These are phyloP conservation scores for Setophaga petechia DNA, from an alignment of 2,113 vertebrate species.

Conservation along the genomic window DNA sequence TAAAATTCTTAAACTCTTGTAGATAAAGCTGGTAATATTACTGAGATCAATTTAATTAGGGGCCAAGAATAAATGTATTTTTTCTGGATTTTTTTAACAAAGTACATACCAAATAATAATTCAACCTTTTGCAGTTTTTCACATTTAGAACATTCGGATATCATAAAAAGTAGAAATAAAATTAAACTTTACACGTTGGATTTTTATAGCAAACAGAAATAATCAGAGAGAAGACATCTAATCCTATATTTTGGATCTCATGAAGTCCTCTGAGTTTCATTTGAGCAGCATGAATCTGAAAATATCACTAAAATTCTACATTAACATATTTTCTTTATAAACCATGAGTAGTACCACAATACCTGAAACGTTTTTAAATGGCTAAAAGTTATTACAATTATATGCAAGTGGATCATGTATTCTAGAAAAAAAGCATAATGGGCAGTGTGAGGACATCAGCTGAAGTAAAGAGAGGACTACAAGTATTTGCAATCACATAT, in stretches of 20 bases:
- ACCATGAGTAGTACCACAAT: not conserved
- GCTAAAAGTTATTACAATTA: not conserved
- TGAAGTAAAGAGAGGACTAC: not conserved
- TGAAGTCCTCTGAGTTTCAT: not conserved
- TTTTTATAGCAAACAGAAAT: not conserved
- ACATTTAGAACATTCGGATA: not conserved
- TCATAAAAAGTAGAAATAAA: not conserved
- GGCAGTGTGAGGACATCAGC: not conserved
- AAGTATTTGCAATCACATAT: not conserved
- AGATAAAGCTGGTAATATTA: not conserved
- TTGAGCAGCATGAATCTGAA: not conserved
- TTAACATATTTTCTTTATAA: not conserved
- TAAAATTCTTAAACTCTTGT: not conserved
- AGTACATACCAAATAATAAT: not conserved
- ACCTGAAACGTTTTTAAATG: not conserved
- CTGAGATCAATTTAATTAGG: conserved; percentile 17
- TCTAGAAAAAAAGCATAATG: not conserved
- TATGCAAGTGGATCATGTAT: not conserved
- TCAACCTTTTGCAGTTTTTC: not conserved
- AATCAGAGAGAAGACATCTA: not conserved
- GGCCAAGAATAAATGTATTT: not conserved
- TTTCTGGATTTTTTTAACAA: not conserved
- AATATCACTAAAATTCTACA: not conserved
- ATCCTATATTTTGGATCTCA: not conserved
- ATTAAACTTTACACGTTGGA: not conserved